Evolutionary conservation across 1,140 invertebrate genomes (phyloP).

Genomic region (Meloidogyne floridensis): DNA sequence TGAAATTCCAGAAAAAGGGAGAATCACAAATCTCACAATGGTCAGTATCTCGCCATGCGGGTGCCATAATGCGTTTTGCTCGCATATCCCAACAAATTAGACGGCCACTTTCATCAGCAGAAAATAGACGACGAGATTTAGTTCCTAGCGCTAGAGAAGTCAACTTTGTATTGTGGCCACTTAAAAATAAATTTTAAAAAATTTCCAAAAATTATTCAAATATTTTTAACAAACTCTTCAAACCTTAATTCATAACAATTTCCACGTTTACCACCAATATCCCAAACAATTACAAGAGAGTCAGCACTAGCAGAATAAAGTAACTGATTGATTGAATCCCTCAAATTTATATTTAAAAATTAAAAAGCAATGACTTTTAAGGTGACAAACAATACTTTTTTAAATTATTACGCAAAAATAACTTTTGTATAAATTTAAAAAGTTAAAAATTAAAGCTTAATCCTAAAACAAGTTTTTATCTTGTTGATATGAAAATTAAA

Average conservation of each 20-base stretch:
- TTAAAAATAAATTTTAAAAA: conserved; percentile 58
- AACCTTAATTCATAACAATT: conserved; percentile 86
- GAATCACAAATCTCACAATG: conserved; percentile 86
- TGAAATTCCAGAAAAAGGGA: conserved; percentile 92
- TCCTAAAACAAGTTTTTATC: no score
- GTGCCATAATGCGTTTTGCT: conserved; percentile 79
- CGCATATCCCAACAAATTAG: conserved; percentile 94
- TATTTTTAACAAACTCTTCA: neutral
- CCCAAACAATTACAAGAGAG: conserved; percentile 91
- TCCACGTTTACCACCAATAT: conserved; percentile 93
- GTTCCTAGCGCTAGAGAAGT: conserved; percentile 76
- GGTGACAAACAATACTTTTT: no score
- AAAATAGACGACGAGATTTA: conserved; percentile 80
- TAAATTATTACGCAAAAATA: no score
- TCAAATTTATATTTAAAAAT: no score
- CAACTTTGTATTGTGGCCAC: conserved; percentile 68
- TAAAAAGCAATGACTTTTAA: no score
- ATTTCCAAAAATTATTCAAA: neutral
- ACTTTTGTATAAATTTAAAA: no score
- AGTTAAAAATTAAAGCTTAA: no score
- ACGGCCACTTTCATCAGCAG: conserved; percentile 87
- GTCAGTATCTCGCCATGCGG: conserved; percentile 89
- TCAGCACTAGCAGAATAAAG: conserved; percentile 94
- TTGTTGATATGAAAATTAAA: no score
- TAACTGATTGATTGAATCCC: conserved; percentile 80